Conservation (phyloP, 2,113 vertebrate genomes). For the mouse (Mus musculus) region DNA sequence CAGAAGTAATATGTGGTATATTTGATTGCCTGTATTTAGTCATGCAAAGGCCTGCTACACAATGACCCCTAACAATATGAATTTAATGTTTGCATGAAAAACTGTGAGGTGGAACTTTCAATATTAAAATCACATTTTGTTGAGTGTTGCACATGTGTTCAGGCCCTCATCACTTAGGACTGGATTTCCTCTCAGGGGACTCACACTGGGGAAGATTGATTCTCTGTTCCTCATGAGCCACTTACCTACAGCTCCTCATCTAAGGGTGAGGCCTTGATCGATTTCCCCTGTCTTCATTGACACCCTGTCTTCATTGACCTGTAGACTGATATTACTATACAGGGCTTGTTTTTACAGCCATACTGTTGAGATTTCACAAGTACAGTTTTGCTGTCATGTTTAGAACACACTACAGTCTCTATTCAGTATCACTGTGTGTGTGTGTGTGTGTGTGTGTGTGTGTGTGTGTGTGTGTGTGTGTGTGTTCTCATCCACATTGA, state of each 20-base stretch:
- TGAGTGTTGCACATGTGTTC: too few species aligned
- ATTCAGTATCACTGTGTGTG: background rate
- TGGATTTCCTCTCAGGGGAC: background rate
- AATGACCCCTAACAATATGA: background rate
- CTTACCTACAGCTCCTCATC: background rate
- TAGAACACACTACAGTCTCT: background rate
- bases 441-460: background rate
- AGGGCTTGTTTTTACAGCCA: background rate
- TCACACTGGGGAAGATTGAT: background rate
- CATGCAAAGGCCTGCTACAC: background rate
- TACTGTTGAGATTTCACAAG: background rate
- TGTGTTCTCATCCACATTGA: too few species aligned
- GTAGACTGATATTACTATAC: background rate
- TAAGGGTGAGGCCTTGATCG: background rate
- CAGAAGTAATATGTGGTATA: fast-evolving
- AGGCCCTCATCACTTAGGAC: background rate
- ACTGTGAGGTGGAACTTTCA: background rate
- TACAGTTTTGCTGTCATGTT: background rate
- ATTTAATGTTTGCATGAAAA: background rate
- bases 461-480: too few species aligned
- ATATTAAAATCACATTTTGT: too few species aligned
- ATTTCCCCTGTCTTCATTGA: background rate
- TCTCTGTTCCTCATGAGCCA: too few species aligned
- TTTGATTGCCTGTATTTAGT: background rate
- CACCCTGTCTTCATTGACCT: background rate